Base-by-base conservation (phyloP, 2,797 vertebrate genomes). In the Petrocephalus schoutedeni region DNA sequence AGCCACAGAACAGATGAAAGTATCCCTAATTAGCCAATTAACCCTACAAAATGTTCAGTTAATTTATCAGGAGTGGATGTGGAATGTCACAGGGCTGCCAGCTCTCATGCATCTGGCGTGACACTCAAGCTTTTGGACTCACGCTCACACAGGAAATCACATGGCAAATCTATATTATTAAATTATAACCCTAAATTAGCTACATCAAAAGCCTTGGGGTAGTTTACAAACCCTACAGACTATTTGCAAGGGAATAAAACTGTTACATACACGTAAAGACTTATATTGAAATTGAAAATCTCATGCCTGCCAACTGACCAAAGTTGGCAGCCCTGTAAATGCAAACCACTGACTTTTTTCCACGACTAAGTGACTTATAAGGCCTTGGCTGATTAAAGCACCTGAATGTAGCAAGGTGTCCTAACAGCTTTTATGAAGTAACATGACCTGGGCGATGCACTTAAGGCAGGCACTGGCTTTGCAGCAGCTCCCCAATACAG, bases 371-470 rank as follows among this genome's bases (percentile, higher is more conserved):
- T 32, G 77, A 77, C 53, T 53, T 58, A 28, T 77, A 77, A 51
- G 67, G 86, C 71, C 67, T 71, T 80, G 36, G 21, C 23, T 89
- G 85, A 89, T 84, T 59, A 32, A 61, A 36, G 12, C 51, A 58
- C 54, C 56, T 7, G 58, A 61, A 21, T 54, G 88, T 89, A 91
- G 89, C 85, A 87, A 80, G 87, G 92, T 94, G 89, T 93, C 94
- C 92, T 93, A 94, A 93, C 93, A 93, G 94, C 93, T 91, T 90
- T 91, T 93, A 93, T 92, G 93, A 94, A 94, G 93, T 89, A 88
- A 89, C 86, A 89, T 90, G 92, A 91, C 92, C 92, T 92, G 92
- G 92, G 89, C 64, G 87, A 90, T 93, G 91, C 91, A 92, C 91
- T 91, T 92, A 87, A 88, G 90, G 91, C 92, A 93, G 92, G 91